Evolutionary conservation across 2,888 invertebrate genomes (phyloP).

Genomic region (Halictus ligatus): DNA sequence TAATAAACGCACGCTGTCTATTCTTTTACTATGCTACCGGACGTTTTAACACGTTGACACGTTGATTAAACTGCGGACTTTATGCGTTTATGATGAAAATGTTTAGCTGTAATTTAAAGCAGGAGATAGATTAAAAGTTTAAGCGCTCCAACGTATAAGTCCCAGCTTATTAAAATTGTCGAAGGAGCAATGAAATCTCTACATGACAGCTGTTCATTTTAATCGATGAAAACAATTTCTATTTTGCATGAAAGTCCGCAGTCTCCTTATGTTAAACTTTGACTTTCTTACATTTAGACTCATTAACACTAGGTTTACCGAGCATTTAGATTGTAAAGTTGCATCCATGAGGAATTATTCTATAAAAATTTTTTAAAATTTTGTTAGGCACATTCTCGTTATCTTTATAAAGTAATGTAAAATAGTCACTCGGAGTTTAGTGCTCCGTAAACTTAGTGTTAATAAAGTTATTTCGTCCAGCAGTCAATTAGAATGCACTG

Average conservation of each 20-base stretch:
- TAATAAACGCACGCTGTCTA: conserved; percentile 64
- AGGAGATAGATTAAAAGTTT: too few species aligned
- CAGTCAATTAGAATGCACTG: neutral
- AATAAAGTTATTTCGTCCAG: neutral
- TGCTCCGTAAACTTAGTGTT: neutral
- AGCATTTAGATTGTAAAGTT: neutral
- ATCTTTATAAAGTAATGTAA: neutral
- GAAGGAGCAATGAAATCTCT: too few species aligned
- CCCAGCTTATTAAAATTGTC: too few species aligned
- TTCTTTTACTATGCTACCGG: conserved; percentile 12
- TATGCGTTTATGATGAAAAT: too few species aligned
- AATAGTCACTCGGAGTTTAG: neutral
- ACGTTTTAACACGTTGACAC: neutral
- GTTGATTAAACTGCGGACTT: too few species aligned
- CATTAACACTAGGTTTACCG: neutral
- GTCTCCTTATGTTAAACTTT: neutral
- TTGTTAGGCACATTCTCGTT: neutral
- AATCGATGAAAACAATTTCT: too few species aligned
- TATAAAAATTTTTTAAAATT: neutral
- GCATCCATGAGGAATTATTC: neutral
- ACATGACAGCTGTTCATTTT: too few species aligned
- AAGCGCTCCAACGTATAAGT: too few species aligned
- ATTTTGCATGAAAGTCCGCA: too few species aligned
- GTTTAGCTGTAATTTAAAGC: too few species aligned
- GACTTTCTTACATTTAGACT: neutral